phyloP scores from a whole-genome alignment of 37 sponge, comb jelly and placozoan genomes.

The Chondrilla cf. caribensis region DNA sequence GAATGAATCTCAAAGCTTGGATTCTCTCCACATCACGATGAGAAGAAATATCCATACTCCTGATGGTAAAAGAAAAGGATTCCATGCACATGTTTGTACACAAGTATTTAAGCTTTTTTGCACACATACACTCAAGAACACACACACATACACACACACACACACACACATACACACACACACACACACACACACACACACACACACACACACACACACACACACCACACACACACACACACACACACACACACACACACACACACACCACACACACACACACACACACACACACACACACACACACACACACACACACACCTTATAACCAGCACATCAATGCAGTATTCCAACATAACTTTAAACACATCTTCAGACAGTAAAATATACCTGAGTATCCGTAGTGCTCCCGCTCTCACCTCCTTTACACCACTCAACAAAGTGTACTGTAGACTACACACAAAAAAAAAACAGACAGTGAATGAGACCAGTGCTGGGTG shows the following conservation, averaged over 20 bases:
- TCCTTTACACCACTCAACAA: constrained; percentile 56
- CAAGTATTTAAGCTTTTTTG: no score
- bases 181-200: no score
- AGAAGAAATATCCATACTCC: constrained; percentile 56
- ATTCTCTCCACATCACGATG: constrained; percentile 70
- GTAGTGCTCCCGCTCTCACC: constrained; percentile 59
- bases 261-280: no score
- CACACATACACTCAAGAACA: no score
- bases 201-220: no score
- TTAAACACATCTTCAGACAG: constrained; percentile 40
- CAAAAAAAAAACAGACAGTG: neutral
- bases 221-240: constrained; percentile 16
- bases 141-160: no score
- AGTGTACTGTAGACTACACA: constrained; percentile 45
- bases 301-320: neutral
- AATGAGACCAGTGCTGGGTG: no score
- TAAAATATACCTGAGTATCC: constrained; percentile 69
- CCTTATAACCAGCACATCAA: constrained; percentile 66
- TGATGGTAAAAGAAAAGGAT: neutral
- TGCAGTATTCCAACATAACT: constrained; percentile 39
- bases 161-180: no score
- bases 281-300: no score
- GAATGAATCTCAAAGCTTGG: constrained; percentile 75
- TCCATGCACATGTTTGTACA: no score
- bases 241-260: neutral